These are phyloP conservation scores for Gorsachius magnificus DNA, from an alignment of 2,797 vertebrate genomes.

Conservation along the genomic window DNA sequence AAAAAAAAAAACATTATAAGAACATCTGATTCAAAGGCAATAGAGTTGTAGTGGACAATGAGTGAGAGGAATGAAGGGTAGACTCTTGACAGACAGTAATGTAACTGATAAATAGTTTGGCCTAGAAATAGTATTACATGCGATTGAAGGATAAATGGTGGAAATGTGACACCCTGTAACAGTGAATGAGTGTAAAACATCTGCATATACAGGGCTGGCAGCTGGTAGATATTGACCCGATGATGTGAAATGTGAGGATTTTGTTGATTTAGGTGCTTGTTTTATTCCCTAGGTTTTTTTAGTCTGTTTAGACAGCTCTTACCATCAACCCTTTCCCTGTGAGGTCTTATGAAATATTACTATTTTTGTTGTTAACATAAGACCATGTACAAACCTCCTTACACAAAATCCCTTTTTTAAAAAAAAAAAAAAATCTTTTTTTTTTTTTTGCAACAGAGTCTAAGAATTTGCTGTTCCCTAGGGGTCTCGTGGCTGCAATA, in stretches of 20 bases:
- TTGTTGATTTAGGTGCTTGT: background rate
- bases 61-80: background rate
- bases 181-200: background rate
- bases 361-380: background rate
- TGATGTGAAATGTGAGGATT: background rate
- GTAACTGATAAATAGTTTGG: background rate
- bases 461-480: background rate
- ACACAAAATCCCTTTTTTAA: background rate
- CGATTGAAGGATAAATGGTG: background rate
- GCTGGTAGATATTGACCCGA: background rate
- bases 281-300: background rate
- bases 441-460: background rate
- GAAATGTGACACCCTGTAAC: background rate
- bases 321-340: background rate
- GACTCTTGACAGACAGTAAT: background rate
- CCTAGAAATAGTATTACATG: background rate
- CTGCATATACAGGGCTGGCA: background rate
- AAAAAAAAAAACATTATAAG: background rate
- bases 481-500: background rate
- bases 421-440: too few species aligned
- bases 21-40: background rate
- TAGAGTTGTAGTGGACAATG: background rate
- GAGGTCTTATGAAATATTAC: background rate
- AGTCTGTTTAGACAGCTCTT: background rate
- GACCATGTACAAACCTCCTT: background rate